Base-by-base conservation (phyloP, 2,888 invertebrate genomes). In the Carabus problematicus region DNA sequence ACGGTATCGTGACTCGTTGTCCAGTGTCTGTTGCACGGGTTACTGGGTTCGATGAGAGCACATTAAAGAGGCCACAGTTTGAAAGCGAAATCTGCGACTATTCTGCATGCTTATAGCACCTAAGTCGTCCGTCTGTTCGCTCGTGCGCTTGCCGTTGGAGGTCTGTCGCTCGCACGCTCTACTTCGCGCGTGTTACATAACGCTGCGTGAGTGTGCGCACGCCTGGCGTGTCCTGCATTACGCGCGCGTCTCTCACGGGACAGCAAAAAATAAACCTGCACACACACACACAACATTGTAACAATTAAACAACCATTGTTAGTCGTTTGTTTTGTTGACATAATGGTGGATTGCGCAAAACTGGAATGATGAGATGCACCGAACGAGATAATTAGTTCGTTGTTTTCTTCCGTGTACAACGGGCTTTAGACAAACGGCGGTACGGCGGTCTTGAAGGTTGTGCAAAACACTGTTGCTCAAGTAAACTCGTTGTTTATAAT, bases 171-270 rank as follows among this genome's bases (percentile, higher is more conserved):
- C 66, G 49, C 66, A 66, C 66, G 66, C 66, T 66, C 66, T 66
- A 66, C 43, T 66, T 66, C 58, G 66, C 66, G 66, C 66, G 47
- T 58, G 49, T 66, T 66, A 66, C 66, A 66, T 66, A 66, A 66
- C 66, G 16, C 7, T 54, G n/a, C 45, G 45, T 45, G n/a, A 54
- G 19, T 12, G 18, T 49, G 66, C 47, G 59, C 66, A 58, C 58
- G 49, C 47, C 40, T 47, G 66, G 47, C 58, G 47, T 56, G 8
- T 66, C 66, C 16, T 58, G 58, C 64, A 41, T 64, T 42, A 9
- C 56, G 29, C 52, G 18, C 54, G 14, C 19, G 16, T 41, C 12
- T 56, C 54, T 56, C 58, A 52, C 52, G 52, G 52, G 12, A 4
- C 16, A 42, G 16, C 19, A 16, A 16, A 18, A 52, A 12, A 18